phyloP scores from a whole-genome alignment of 2,888 invertebrate species.

The Crematogaster levior region DNA sequence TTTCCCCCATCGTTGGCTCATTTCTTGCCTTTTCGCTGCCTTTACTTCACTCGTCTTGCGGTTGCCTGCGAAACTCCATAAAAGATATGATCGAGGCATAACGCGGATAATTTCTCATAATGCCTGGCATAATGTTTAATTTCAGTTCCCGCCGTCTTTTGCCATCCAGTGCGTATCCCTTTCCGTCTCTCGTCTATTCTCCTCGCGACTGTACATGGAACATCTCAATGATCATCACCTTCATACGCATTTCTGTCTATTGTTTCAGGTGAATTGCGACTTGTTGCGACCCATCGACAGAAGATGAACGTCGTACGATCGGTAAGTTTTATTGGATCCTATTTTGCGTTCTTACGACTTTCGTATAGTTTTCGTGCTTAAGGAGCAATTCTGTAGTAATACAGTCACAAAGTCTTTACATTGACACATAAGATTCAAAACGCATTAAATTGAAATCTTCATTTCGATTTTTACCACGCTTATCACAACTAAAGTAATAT shows the following conservation, averaged over 20 bases:
- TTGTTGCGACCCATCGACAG: constrained; percentile 44
- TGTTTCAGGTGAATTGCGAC: constrained; percentile 71
- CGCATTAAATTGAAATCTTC: neutral
- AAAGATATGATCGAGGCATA: constrained; percentile 69
- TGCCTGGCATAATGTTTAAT: constrained; percentile 75
- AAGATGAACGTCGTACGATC: neutral
- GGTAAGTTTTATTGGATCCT: constrained; percentile 56
- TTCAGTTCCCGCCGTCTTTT: constrained; percentile 62
- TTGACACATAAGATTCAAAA: neutral
- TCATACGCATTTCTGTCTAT: constrained; percentile 54
- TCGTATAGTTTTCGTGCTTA: neutral
- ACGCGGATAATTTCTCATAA: constrained; percentile 79
- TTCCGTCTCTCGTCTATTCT: constrained; percentile 10
- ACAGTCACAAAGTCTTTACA: neutral
- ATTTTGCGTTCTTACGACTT: neutral
- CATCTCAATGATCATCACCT: constrained; percentile 38
- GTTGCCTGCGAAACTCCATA: constrained; percentile 62
- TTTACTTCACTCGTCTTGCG: constrained; percentile 31
- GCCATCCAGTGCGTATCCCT: neutral
- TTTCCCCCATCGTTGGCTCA: constrained; percentile 37
- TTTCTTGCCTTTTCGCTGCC: constrained; percentile 41
- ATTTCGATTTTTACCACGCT: neutral
- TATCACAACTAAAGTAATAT: neutral
- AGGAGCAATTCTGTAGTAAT: neutral
- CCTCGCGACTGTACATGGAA: neutral